A percentile compares a stretch with the other conserved stretches of the same genome.
Evolutionary conservation across 2,888 invertebrate species (phyloP).

Genomic region (Drosophila hamatofila): DNA sequence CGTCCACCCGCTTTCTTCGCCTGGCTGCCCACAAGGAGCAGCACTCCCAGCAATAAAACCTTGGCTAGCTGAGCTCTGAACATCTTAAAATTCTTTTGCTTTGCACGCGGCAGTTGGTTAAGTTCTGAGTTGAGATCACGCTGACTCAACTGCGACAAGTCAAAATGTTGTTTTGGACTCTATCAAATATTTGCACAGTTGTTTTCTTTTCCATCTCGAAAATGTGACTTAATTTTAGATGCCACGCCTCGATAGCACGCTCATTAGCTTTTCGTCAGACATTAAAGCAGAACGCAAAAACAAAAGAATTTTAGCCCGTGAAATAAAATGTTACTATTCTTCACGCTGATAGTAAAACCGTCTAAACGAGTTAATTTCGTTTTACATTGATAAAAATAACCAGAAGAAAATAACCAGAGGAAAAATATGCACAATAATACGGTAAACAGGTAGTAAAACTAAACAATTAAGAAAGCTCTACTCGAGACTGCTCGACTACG

Average conservation of each 20-base stretch:
- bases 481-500: no score
- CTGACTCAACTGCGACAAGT: constrained; percentile 35
- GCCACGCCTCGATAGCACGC: constrained; percentile 24
- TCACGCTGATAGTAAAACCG: background rate
- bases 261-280: constrained; percentile 13
- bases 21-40: constrained; percentile 42
- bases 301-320: background rate
- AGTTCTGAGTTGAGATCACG: constrained; percentile 19
- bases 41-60: constrained; percentile 38
- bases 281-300: constrained; percentile 3
- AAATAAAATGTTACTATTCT: constrained; percentile 1
- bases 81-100: constrained; percentile 45
- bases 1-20: constrained; percentile 55
- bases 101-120: constrained; percentile 13
- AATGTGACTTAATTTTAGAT: constrained; percentile 48
- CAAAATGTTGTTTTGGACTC: constrained; percentile 39
- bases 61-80: constrained; percentile 28
- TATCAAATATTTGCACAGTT: constrained; percentile 60
- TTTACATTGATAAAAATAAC: background rate
- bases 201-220: constrained; percentile 20
- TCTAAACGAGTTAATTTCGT: background rate
- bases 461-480: no score
- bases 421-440: no score
- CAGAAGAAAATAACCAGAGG: background rate
- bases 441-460: no score